Percentiles rank a stretch among this genome's conserved stretches.
phyloP scores from a whole-genome alignment of 1,140 invertebrate genomes.

The Drosophila nasuta region DNA sequence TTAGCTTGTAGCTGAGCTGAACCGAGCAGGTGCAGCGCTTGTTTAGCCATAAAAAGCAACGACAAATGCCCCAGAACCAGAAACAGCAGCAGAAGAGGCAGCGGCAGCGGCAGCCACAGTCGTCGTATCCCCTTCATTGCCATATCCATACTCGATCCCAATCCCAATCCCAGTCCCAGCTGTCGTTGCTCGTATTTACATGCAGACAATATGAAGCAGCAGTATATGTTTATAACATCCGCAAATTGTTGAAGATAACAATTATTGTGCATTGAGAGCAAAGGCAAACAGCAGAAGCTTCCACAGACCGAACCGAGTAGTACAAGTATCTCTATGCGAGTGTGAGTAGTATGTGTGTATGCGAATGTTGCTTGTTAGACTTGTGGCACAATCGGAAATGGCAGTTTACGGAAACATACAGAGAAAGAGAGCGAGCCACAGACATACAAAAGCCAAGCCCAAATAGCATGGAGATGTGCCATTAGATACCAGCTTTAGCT shows the following conservation, averaged over 20 bases:
- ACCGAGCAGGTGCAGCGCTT: slow-evolving; percentile 64
- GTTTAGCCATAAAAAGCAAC: slow-evolving; percentile 74
- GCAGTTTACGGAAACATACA: slow-evolving; percentile 79
- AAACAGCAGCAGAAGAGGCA: background rate
- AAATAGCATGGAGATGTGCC: slow-evolving; percentile 75
- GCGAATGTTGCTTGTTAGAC: slow-evolving; percentile 40
- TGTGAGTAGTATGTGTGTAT: background rate
- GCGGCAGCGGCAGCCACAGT: slow-evolving; percentile 4
- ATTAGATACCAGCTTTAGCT: slow-evolving; percentile 72
- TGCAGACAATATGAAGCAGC: slow-evolving; percentile 80
- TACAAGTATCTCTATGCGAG: slow-evolving; percentile 14
- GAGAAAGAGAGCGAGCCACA: slow-evolving; percentile 39
- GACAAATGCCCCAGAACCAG: slow-evolving; percentile 58
- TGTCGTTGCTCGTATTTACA: slow-evolving; percentile 73
- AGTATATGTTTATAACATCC: slow-evolving; percentile 83
- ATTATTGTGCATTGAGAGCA: slow-evolving; percentile 82
- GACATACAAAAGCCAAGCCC: slow-evolving; percentile 62
- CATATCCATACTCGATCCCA: slow-evolving; percentile 11
- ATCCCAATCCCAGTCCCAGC: slow-evolving; percentile 49
- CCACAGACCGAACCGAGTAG: slow-evolving; percentile 33
- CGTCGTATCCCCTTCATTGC: background rate
- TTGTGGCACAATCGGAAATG: slow-evolving; percentile 68
- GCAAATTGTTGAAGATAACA: slow-evolving; percentile 83
- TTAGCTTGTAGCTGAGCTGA: slow-evolving; percentile 31
- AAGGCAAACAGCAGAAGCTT: slow-evolving; percentile 49